phyloP scores from a whole-genome alignment of 2,888 invertebrate genomes.

The Polydrusus cervinus region DNA sequence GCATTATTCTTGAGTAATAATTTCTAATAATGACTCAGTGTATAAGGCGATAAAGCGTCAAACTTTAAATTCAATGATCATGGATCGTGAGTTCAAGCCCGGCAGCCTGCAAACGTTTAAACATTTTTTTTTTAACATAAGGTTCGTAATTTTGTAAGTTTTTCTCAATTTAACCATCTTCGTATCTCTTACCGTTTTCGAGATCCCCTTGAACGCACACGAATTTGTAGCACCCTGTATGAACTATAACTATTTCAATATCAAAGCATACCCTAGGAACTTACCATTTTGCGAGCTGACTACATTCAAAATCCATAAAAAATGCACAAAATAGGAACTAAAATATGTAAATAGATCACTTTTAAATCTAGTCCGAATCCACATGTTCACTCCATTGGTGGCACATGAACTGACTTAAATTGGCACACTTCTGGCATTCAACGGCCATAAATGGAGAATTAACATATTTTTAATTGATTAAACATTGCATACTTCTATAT shows the following conservation, averaged over 20 bases:
- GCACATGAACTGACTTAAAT: slow-evolving; percentile 28
- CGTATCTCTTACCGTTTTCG: too few relatives aligned
- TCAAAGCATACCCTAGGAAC: slow-evolving; percentile 3
- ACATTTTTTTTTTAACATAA: too few relatives aligned
- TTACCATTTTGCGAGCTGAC: slow-evolving; percentile 52
- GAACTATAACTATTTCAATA: not conserved
- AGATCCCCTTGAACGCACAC: too few relatives aligned
- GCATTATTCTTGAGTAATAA: too few relatives aligned
- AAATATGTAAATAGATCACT: slow-evolving; percentile 38
- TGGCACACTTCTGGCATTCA: slow-evolving; percentile 28
- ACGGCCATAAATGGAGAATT: slow-evolving; percentile 27
- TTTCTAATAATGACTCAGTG: too few relatives aligned
- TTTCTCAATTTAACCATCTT: too few relatives aligned
- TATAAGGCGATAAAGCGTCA: too few relatives aligned
- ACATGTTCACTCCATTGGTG: slow-evolving; percentile 45
- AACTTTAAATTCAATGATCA: too few relatives aligned
- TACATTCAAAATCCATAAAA: slow-evolving; percentile 37
- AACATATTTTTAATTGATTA: slow-evolving; percentile 38
- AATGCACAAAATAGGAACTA: slow-evolving; percentile 32
- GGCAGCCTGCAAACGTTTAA: too few relatives aligned
- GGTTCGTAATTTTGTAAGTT: too few relatives aligned
- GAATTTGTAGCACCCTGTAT: too few relatives aligned
- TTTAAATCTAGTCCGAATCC: slow-evolving; percentile 55
- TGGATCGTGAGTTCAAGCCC: too few relatives aligned
- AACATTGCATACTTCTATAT: slow-evolving; percentile 17